These are phyloP conservation scores for Orthosia gothica DNA, from an alignment of 2,888 invertebrate species.

Conservation along the genomic window DNA sequence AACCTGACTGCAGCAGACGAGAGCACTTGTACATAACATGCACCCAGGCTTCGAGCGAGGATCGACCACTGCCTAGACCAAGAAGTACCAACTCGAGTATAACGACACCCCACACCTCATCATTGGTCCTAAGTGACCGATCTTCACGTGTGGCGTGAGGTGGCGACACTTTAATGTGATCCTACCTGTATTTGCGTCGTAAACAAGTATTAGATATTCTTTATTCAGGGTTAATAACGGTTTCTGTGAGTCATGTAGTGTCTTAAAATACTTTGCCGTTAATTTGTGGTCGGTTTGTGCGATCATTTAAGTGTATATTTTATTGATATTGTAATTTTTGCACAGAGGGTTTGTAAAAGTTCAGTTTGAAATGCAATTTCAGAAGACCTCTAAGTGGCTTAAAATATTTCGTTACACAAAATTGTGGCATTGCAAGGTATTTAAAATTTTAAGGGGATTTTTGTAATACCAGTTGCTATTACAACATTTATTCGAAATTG, in stretches of 20 bases:
- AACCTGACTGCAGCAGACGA: slow-evolving; percentile 81
- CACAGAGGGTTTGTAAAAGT: slow-evolving; percentile 7
- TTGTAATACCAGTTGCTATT: neutral
- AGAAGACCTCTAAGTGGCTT: slow-evolving; percentile 6
- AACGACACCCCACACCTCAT: slow-evolving; percentile 18
- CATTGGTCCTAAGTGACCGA: slow-evolving; percentile 9
- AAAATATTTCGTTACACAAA: slow-evolving; percentile 11
- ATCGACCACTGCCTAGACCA: slow-evolving; percentile 51
- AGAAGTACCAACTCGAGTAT: slow-evolving; percentile 32
- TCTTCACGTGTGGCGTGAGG: slow-evolving; percentile 2
- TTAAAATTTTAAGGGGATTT: slow-evolving; percentile 2
- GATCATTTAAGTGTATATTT: slow-evolving; percentile 18
- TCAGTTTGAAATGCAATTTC: slow-evolving; percentile 5
- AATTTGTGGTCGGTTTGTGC: slow-evolving; percentile 42
- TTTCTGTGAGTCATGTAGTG: slow-evolving; percentile 53
- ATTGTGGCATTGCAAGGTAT: slow-evolving; percentile 45
- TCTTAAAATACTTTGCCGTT: slow-evolving; percentile 59
- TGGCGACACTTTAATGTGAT: slow-evolving; percentile 26
- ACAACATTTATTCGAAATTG: neutral
- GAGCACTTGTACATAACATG: slow-evolving; percentile 69
- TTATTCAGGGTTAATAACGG: slow-evolving; percentile 61
- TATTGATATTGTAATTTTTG: slow-evolving; percentile 32
- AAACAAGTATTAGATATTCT: slow-evolving; percentile 46
- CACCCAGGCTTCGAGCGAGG: slow-evolving; percentile 65
- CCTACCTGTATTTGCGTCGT: slow-evolving; percentile 34